Percentiles rank a stretch among this genome's conserved stretches.
Conservation (phyloP, 2,888 invertebrate species). For the Erebia palarica region DNA sequence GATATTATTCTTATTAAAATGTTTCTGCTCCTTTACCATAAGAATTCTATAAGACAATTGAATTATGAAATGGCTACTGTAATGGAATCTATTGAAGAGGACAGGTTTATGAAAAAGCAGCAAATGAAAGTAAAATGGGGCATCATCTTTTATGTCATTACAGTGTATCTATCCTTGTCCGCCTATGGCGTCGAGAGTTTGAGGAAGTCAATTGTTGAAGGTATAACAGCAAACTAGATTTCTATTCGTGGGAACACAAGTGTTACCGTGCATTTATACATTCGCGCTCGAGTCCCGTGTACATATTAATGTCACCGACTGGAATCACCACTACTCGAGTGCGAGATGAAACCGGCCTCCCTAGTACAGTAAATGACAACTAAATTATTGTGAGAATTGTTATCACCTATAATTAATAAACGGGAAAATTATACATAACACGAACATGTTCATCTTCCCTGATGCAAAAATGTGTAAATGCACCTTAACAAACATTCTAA, state of each 20-base stretch:
- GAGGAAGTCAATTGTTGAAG: constrained; percentile 60
- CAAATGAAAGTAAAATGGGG: constrained; percentile 63
- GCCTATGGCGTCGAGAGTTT: constrained; percentile 68
- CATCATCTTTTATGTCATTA: constrained; percentile 58
- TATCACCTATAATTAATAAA: too few species aligned
- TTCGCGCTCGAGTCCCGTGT: neutral
- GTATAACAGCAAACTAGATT: constrained; percentile 42
- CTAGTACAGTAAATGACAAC: too few species aligned
- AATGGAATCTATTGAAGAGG: constrained; percentile 61
- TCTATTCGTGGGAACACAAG: too few species aligned
- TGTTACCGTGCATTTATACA: neutral
- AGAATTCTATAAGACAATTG: constrained; percentile 64
- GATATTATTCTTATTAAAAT: constrained; percentile 69
- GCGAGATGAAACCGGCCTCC: too few species aligned
- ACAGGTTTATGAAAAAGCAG: constrained; percentile 61
- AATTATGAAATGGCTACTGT: constrained; percentile 66
- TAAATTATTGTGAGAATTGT: too few species aligned
- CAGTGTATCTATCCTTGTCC: constrained; percentile 65
- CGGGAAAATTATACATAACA: too few species aligned
- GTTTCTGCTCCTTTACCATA: constrained; percentile 65
- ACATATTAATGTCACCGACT: too few species aligned
- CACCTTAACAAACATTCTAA: neutral
- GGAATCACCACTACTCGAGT: too few species aligned
- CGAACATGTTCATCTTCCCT: too few species aligned
- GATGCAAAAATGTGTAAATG: too few species aligned